Base-by-base conservation (phyloP, 2,797 vertebrate species). In the Neostethus bicornis region DNA sequence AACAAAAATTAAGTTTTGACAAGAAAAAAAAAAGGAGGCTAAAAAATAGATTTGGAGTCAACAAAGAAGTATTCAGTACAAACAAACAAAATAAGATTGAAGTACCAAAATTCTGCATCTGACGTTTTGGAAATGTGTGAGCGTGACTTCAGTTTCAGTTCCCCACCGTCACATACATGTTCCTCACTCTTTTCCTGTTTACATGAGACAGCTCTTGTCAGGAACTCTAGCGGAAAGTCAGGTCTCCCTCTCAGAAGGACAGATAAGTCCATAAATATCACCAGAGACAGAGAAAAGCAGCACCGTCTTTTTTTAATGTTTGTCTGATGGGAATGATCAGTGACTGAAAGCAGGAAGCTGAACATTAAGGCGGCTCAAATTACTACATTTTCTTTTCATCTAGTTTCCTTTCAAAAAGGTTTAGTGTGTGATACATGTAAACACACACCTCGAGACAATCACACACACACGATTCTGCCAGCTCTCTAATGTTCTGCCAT, bases 171-270 rank as follows among this genome's bases (percentile, higher is more conserved):
- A 64, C 55, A 59, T 70, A 56, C 70, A 74, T 70, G 80, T 65
- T 62, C 75, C 74, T 68, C 41, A 28, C 74, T 37, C 55, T 61
- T 85, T 29, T 85, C 83, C 78, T 83, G 78, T 83, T 81, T 81
- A 83, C 57, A 64, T 0, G 11, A 8, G 42, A 54, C 3, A 3
- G 71, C 63, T 75, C 84, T 77, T 79, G 4, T 71, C 51, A 70
- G 46, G 10, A 61, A 61, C 51, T 23, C 24, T 1, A 2, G 41
- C 20, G 31, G 49, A 64, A 43, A 32, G 54, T 19, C 34, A 38
- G 39, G 45, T 57, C 29, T 51, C 26, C 51, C 42, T 48, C 42
- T 67, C 34, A 54, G 63, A 1, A 54, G 60, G 54, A 48, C 20
- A 59, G 47, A 70, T 38, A 37, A 75, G 41, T 51, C 42, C 4